These are phyloP conservation scores for Malacosoma neustria DNA, from an alignment of 2,888 invertebrate genomes.

Conservation along the genomic window DNA sequence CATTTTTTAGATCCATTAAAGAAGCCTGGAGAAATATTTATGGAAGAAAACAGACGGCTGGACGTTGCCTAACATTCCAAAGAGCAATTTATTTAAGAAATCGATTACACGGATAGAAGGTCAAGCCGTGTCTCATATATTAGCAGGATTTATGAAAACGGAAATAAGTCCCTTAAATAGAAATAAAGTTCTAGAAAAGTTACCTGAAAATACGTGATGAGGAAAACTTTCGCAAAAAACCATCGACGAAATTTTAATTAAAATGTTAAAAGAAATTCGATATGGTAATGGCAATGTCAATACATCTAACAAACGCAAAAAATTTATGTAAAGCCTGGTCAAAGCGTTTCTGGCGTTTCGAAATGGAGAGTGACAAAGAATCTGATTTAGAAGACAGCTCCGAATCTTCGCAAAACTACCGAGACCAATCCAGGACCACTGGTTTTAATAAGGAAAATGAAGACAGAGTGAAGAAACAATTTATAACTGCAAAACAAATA, in stretches of 20 bases:
- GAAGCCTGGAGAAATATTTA: neutral
- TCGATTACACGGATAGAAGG: too few relatives aligned
- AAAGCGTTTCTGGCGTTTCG: constrained; percentile 1
- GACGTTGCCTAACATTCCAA: neutral
- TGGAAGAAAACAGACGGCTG: neutral
- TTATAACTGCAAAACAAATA: neutral
- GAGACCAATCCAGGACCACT: neutral
- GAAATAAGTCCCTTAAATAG: constrained; percentile 1
- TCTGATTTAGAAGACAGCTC: neutral
- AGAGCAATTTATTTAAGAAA: too few relatives aligned
- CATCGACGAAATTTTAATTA: constrained; percentile 3
- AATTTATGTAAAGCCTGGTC: constrained; percentile 5
- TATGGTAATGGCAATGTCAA: constrained; percentile 1
- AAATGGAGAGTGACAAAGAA: neutral
- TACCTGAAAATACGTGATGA: neutral
- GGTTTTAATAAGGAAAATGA: neutral
- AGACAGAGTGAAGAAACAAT: neutral
- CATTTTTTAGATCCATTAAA: neutral
- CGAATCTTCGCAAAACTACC: too few relatives aligned
- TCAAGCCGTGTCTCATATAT: too few relatives aligned
- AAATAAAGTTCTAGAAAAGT: constrained; percentile 2
- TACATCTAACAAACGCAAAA: constrained; percentile 5
- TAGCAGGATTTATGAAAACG: constrained; percentile 2
- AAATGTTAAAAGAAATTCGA: constrained; percentile 6
- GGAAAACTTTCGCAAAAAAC: constrained; percentile 3